phyloP scores from a whole-genome alignment of 1,140 invertebrate genomes.

The Zaprionus capensis region DNA sequence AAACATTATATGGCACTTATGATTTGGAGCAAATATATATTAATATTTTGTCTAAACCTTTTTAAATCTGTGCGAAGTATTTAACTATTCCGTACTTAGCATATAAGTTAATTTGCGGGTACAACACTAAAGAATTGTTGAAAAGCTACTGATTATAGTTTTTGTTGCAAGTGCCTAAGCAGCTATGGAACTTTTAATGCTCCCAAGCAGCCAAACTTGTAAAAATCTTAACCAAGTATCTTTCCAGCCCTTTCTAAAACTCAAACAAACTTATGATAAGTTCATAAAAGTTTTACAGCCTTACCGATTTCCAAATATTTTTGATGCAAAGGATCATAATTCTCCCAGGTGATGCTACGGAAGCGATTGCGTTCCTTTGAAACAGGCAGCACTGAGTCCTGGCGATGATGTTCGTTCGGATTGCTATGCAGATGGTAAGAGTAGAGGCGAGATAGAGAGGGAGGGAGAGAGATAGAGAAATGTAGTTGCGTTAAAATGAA shows the following conservation, averaged over 20 bases:
- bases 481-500: constrained; percentile 12
- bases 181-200: neutral
- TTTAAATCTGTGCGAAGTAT: neutral
- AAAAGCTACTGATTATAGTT: neutral
- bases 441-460: neutral
- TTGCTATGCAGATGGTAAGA: constrained; percentile 87
- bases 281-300: constrained; percentile 65
- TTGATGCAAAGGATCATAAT: constrained; percentile 95
- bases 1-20: neutral
- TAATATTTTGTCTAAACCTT: neutral
- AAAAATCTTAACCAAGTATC: neutral
- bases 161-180: neutral
- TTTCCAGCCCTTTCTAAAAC: neutral
- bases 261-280: neutral
- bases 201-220: neutral
- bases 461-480: constrained; percentile 1
- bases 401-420: constrained; percentile 93
- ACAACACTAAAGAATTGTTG: neutral
- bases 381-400: constrained; percentile 89
- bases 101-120: neutral
- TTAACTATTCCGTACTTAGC: neutral
- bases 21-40: neutral
- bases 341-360: constrained; percentile 93
- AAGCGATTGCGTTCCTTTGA: constrained; percentile 93
- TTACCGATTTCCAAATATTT: constrained; percentile 97